A percentile compares a stretch with the other conserved stretches of the same genome.
These are phyloP conservation scores for Phainopepla nitens DNA, from an alignment of 2,113 vertebrate species.

Conservation along the genomic window DNA sequence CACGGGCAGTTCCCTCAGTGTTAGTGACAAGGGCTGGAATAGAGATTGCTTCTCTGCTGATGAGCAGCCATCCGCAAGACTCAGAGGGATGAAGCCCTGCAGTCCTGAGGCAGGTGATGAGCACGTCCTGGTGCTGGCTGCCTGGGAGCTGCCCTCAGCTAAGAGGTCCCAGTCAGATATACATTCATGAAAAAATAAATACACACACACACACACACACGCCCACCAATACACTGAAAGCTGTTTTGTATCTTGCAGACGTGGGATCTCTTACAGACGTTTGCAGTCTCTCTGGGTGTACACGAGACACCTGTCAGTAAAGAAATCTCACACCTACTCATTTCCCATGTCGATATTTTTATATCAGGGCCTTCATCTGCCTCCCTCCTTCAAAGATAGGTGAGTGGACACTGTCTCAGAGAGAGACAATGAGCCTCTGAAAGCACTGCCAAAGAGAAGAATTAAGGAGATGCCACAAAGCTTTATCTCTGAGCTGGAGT, in stretches of 20 bases:
- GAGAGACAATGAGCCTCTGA: background rate
- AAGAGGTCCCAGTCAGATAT: background rate
- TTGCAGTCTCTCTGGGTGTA: background rate
- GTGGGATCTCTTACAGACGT: rapidly evolving
- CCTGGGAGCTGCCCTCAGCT: background rate
- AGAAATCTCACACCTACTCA: background rate
- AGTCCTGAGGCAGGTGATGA: background rate
- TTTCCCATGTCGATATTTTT: background rate
- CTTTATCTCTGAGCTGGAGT: background rate
- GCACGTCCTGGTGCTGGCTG: background rate
- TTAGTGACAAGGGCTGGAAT: background rate
- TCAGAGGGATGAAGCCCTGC: rapidly evolving
- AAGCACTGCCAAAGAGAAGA: background rate
- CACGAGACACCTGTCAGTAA: background rate
- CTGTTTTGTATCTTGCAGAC: background rate
- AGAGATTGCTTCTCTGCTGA: background rate
- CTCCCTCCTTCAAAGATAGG: background rate
- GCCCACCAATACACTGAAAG: background rate
- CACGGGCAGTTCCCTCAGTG: background rate
- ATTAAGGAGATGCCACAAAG: background rate
- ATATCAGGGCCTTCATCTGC: background rate
- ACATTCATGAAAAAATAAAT: background rate
- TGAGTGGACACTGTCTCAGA: background rate
- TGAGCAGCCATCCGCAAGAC: rapidly evolving
- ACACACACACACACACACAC: rapidly evolving